Evolutionary conservation across 2,113 vertebrate species (phyloP), one percentile per base, ranked within the genome.

Genomic region (Bambusicola thoracicus): DNA sequence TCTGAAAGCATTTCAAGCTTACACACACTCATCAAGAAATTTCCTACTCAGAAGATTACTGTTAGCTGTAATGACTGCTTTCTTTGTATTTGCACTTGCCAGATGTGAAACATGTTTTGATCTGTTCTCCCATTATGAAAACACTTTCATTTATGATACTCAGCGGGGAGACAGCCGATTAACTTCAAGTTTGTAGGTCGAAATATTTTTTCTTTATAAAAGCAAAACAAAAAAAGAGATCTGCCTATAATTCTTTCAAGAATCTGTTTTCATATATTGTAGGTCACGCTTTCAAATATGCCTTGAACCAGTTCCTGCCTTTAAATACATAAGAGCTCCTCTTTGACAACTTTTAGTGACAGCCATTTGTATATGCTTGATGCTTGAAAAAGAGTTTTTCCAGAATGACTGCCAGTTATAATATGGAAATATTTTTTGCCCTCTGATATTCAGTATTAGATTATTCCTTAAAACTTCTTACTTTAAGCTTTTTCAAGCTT

Each of bases 51-150:
- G 38, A 68, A 81, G 18, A 68, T 49, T 61, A 55, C 43, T 82
- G 29, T 61, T 72, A 83, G 51, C 30, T 91, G 34, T 90, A 66
- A 62, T 76, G 66, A 80, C 36, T 46, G 38, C 75, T 94, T 79
- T 75, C 51, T 76, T 85, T 89, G 49, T 81, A 36, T 85, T 94
- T 85, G 38, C 18, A 43, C 68, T 83, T 4, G 1, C 46, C 79
- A 94, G 85, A 87, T 55, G 72, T 53, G 55, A 88, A 95, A 93
- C 58, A 40, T 48, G 85, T 91, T 88, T 82, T 89, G 81, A 93
- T 95, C 69, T 66, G 68, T 93, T 95, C 94, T 81, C 75, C 91
- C 32, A 72, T 82, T 91, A 86, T 43, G 66, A 73, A 84, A 88
- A 65, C 63, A 24, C 56, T 83, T 89, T 85, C 62, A 78, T 82